Percentiles rank a stretch among this genome's conserved stretches.
These are phyloP conservation scores for Drosophila lowei DNA, from an alignment of 1,140 invertebrate genomes.

Conservation along the genomic window DNA sequence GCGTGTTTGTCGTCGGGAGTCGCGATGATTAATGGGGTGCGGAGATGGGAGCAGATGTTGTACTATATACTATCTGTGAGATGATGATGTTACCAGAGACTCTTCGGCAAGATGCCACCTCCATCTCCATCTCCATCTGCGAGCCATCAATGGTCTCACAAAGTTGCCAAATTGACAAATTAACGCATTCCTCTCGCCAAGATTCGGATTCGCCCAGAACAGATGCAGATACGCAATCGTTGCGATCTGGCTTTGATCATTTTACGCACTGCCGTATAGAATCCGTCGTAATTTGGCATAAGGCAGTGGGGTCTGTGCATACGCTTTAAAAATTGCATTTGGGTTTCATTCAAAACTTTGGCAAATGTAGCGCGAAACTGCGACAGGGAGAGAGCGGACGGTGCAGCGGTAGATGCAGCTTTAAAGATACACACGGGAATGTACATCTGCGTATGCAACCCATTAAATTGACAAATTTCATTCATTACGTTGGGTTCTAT, in stretches of 20 bases:
- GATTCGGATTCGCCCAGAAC: conserved; percentile 20
- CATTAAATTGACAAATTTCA: conserved; percentile 80
- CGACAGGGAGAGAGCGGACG: conserved; percentile 4
- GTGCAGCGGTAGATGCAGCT: not conserved
- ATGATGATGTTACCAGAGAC: not conserved
- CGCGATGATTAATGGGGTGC: conserved; percentile 57
- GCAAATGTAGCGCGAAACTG: conserved; percentile 49
- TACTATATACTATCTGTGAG: conserved; percentile 20
- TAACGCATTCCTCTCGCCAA: conserved; percentile 29
- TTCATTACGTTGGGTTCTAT: conserved; percentile 62
- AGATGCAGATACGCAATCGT: conserved; percentile 35
- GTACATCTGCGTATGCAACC: conserved; percentile 28
- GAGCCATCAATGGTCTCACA: no score
- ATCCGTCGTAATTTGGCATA: conserved; percentile 53
- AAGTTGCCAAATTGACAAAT: conserved; percentile 45
- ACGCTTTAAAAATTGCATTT: conserved; percentile 50
- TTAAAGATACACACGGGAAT: conserved; percentile 1
- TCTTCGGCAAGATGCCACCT: not conserved
- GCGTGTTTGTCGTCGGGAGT: conserved; percentile 60
- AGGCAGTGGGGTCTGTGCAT: no score
- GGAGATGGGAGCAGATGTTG: conserved; percentile 47
- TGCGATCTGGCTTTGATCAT: conserved; percentile 65
- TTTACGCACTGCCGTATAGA: conserved; percentile 66
- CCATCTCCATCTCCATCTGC: no score
- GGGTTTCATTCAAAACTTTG: conserved; percentile 51